These are phyloP conservation scores for Tiliacea citrago DNA, from an alignment of 2,888 invertebrate genomes.

Conservation along the genomic window DNA sequence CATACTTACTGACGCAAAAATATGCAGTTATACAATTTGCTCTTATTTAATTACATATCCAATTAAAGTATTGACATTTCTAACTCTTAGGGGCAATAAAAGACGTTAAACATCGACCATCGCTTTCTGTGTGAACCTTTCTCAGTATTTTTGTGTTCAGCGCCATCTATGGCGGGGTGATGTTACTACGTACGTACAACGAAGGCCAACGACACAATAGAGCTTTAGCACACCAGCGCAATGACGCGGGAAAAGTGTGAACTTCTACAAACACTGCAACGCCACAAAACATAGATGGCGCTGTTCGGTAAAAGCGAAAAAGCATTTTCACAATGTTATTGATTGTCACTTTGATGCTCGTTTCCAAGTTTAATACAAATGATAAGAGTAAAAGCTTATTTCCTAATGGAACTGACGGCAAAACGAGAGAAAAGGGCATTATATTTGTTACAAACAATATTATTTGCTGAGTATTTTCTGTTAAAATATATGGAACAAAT, in stretches of 20 bases:
- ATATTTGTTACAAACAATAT: slow-evolving; percentile 44
- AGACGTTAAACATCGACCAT: background rate
- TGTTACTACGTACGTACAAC: slow-evolving; percentile 44
- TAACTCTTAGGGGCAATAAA: background rate
- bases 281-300: slow-evolving; percentile 77
- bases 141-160: slow-evolving; percentile 22
- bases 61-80: background rate
- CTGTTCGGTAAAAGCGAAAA: slow-evolving; percentile 64
- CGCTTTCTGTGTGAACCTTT: background rate
- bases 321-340: slow-evolving; percentile 73
- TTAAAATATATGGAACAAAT: slow-evolving; percentile 16
- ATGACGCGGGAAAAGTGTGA: slow-evolving; percentile 50
- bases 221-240: slow-evolving; percentile 63
- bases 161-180: slow-evolving; percentile 74
- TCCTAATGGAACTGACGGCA: slow-evolving; percentile 55
- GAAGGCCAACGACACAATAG: slow-evolving; percentile 8
- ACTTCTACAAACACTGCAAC: slow-evolving; percentile 58
- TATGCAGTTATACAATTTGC: background rate
- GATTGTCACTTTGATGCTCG: slow-evolving; percentile 72
- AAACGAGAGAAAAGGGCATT: slow-evolving; percentile 34
- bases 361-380: slow-evolving; percentile 66
- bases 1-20: background rate
- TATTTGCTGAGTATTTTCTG: slow-evolving; percentile 43
- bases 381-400: slow-evolving; percentile 66
- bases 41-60: background rate